Conservation (phyloP, 2,113 vertebrate species). For the Pseudonaja textilis region DNA sequence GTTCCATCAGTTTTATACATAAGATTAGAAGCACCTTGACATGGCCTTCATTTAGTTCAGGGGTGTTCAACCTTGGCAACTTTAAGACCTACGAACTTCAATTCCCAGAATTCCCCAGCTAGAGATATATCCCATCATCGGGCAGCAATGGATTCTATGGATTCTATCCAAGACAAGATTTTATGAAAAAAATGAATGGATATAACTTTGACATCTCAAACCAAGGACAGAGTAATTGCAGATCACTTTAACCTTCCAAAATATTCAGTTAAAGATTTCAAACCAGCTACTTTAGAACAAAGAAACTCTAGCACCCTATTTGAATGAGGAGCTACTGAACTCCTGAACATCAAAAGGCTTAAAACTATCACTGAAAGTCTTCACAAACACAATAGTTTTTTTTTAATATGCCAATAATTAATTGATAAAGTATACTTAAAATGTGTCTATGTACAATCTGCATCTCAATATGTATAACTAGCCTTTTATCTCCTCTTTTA, state of each 20-base stretch:
- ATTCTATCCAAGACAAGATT: not conserved
- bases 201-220: not conserved
- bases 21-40: not conserved
- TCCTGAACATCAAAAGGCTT: not conserved
- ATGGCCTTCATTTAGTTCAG: not conserved
- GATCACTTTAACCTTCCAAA: not conserved
- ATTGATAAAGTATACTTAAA: not conserved
- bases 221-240: not conserved
- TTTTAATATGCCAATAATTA: not conserved
- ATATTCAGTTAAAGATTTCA: not conserved
- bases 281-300: not conserved
- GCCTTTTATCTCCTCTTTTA: not conserved
- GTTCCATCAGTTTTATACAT: not conserved
- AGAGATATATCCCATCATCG: not conserved
- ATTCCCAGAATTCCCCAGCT: not conserved
- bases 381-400: not conserved
- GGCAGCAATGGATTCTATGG: not conserved
- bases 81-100: not conserved
- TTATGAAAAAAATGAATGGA: not conserved
- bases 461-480: not conserved
- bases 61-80: not conserved
- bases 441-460: not conserved
- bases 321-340: not conserved
- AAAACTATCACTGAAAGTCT: not conserved
- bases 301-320: not conserved